A percentile compares a stretch with the other conserved stretches of the same genome.
Evolutionary conservation across 2,888 invertebrate species (phyloP).

Genomic region (Bhutanitis thaidina): DNA sequence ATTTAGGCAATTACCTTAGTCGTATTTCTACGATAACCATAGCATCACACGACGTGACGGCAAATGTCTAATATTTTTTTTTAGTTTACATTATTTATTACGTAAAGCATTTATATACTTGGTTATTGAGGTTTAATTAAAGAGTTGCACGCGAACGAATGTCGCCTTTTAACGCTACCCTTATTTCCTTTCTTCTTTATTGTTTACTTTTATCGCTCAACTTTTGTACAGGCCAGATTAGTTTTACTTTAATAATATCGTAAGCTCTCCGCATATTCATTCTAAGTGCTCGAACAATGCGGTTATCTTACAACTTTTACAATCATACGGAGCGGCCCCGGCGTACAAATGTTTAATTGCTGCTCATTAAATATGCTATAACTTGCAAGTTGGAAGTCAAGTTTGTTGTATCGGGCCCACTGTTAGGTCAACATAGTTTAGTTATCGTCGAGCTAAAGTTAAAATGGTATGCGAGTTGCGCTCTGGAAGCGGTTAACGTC

Average conservation of each 20-base stretch:
- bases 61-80: no score
- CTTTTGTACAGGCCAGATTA: constrained; percentile 58
- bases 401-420: constrained; percentile 40
- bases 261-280: constrained; percentile 48
- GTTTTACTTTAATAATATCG: constrained; percentile 57
- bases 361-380: constrained; percentile 33
- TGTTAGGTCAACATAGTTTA: constrained; percentile 52
- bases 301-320: constrained; percentile 42
- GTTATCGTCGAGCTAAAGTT: constrained; percentile 46
- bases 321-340: constrained; percentile 25
- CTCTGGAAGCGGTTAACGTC: constrained; percentile 61
- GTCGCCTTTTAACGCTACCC: constrained; percentile 48
- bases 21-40: no score
- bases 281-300: constrained; percentile 45
- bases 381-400: constrained; percentile 33
- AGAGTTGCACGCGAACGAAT: constrained; percentile 51
- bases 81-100: constrained; percentile 16
- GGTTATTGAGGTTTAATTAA: no score
- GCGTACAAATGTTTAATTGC: constrained; percentile 27
- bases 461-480: constrained; percentile 62
- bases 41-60: no score
- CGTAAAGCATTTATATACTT: no score
- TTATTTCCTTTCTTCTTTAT: constrained; percentile 45
- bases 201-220: constrained; percentile 55
- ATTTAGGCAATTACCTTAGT: no score